Percentiles rank a stretch among this genome's conserved stretches.
Evolutionary conservation across 2,888 invertebrate species (phyloP).

Genomic region (Petrolisthes cinctipes): DNA sequence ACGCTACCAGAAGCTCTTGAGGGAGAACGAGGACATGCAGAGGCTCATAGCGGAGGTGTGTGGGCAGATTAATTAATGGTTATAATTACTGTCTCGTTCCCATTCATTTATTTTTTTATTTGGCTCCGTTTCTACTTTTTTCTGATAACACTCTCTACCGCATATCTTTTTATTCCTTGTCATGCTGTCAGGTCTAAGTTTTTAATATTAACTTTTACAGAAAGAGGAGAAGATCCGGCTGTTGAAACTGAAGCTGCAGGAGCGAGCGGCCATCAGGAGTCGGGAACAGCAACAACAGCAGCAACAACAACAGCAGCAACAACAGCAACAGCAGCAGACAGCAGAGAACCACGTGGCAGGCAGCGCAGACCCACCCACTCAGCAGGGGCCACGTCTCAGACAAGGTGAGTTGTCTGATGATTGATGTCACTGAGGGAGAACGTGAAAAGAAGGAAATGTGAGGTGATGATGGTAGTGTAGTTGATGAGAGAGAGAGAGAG

Average conservation of each 20-base stretch:
- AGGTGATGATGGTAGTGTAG: not conserved
- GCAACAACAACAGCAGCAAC: conserved; percentile 50
- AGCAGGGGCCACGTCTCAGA: conserved; percentile 44
- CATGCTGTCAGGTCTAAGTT: not conserved
- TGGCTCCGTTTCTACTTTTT: not conserved
- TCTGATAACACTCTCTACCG: not conserved
- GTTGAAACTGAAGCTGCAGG: conserved; percentile 83
- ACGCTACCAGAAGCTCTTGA: conserved; percentile 88
- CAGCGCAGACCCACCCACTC: conserved; percentile 34
- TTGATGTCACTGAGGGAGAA: not conserved
- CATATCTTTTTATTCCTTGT: not conserved
- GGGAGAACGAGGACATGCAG: conserved; percentile 96
- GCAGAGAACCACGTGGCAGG: conserved; percentile 55
- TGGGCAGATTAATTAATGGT: not conserved
- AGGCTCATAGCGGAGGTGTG: conserved; percentile 91
- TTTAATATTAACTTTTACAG: conserved; percentile 72
- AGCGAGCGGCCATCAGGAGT: conserved; percentile 76
- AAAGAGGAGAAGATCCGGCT: conserved; percentile 90
- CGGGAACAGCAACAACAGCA: conserved; percentile 44
- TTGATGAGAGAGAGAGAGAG: not conserved
- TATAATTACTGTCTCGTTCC: not conserved
- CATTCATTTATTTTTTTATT: not conserved
- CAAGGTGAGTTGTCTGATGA: conserved; percentile 34
- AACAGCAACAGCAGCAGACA: conserved; percentile 37
- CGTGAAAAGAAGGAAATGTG: not conserved